phyloP scores from a whole-genome alignment of 2,113 vertebrate species.

The Eolophus roseicapilla region DNA sequence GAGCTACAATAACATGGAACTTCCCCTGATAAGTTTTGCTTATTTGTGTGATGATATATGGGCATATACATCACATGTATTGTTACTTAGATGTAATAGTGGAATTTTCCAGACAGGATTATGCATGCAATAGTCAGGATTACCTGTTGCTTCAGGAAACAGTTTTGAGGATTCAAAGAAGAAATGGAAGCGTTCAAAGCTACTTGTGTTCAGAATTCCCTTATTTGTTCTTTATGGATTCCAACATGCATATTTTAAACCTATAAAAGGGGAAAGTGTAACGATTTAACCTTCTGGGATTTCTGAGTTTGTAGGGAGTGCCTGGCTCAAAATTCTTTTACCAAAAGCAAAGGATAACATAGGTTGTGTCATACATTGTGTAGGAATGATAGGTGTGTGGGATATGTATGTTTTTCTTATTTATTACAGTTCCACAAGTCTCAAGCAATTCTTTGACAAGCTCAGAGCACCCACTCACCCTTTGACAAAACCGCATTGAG shows the following conservation, averaged over 20 bases:
- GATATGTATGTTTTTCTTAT: neutral
- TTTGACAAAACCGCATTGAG: neutral
- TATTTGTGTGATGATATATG: neutral
- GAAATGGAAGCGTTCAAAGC: neutral
- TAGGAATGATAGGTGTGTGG: neutral
- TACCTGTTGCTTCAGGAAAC: neutral
- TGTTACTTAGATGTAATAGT: neutral
- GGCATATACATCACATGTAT: neutral
- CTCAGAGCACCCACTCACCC: neutral
- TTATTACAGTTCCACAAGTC: neutral
- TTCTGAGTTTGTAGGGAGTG: neutral
- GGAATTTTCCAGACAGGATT: neutral
- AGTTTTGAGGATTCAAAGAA: neutral
- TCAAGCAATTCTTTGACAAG: neutral
- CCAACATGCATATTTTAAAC: neutral
- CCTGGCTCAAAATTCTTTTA: neutral
- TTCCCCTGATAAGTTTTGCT: neutral
- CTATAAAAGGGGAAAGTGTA: neutral
- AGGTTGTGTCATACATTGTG: neutral
- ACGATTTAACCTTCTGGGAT: neutral
- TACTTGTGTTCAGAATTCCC: neutral
- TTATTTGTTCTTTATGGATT: neutral
- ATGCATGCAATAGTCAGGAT: neutral
- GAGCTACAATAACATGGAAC: rapidly evolving
- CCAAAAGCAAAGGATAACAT: neutral